Evolutionary conservation across 2,797 vertebrate species (phyloP), one percentile per base, ranked within the genome.

Genomic region (Cynodonichthys magdalenae): DNA sequence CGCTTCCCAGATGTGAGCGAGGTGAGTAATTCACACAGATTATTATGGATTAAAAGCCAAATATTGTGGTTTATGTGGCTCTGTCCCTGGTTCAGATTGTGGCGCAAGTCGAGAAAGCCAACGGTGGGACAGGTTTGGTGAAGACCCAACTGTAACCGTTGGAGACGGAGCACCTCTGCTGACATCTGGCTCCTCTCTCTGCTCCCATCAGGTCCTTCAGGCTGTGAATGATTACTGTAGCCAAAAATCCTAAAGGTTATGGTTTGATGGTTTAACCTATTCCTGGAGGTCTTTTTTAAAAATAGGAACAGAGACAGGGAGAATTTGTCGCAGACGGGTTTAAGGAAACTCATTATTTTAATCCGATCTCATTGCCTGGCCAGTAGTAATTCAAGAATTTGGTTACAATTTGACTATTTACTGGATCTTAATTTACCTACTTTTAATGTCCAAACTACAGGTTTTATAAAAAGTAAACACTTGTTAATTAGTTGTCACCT

Each of bases 1-100:
- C 96, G 96, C 2, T 98, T 98, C 61, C 97, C 97, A 2, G 94
- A 96, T 3, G 95, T 96, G 82, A 95, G 96, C 53, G 96, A 97
- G 0, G 96, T 98, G 64, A 95, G 96, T 95, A 47, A 0, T 4
- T 0, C 17, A 6, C 10, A 6, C 6, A 5, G 7, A 5, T 19
- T 6, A 12, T 11, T 3, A 19, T 0, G 15, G 6, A 29, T 7
- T 15, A 6, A 19, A 20, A 41, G 4, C 1, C 6, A 11, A 20
- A 1, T 3, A 11, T 0, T 20, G 4, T 18, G 10, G 15, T 54
- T 27, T 17, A 6, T 7, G 11, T 1, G 3, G 39, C 47, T 5
- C 31, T 10, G 7, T 34, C 31, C 19, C 5, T 41, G 9, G 46
- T 41, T 11, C 69, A 99, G 97, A 73, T 99, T 59, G 86, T 97